Conservation (phyloP, 2,888 invertebrate genomes). For the Trachelus tabidus region DNA sequence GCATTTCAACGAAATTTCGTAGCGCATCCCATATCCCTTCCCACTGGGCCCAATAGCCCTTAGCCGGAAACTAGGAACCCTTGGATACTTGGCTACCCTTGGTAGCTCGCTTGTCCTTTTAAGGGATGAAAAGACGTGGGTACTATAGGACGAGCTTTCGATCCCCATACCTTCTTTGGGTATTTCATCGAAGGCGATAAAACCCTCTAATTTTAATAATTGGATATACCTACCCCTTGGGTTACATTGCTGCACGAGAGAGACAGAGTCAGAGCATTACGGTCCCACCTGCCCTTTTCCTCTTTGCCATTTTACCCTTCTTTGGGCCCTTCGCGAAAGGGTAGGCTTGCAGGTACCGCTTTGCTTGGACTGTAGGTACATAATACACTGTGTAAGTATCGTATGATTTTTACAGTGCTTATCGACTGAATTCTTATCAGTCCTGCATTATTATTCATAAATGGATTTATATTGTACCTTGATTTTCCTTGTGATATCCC, state of each 20-base stretch:
- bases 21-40: not conserved
- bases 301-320: not conserved
- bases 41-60: not conserved
- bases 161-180: not conserved
- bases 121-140: not conserved
- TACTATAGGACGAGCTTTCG: not conserved
- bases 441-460: not conserved
- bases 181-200: conserved; percentile 58
- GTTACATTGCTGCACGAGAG: conserved; percentile 25
- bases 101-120: not conserved
- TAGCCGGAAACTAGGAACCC: not conserved
- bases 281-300: conserved; percentile 60
- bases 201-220: conserved; percentile 65
- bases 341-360: not conserved
- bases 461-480: not conserved
- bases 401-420: not conserved
- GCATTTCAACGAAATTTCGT: not conserved
- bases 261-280: conserved; percentile 34
- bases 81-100: not conserved
- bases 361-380: not conserved
- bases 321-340: not conserved
- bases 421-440: not conserved
- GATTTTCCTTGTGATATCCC: not conserved
- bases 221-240: conserved; percentile 48
- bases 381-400: not conserved